Conservation (phyloP, 2,113 vertebrate species). For the Psittacula cyanocephala region DNA sequence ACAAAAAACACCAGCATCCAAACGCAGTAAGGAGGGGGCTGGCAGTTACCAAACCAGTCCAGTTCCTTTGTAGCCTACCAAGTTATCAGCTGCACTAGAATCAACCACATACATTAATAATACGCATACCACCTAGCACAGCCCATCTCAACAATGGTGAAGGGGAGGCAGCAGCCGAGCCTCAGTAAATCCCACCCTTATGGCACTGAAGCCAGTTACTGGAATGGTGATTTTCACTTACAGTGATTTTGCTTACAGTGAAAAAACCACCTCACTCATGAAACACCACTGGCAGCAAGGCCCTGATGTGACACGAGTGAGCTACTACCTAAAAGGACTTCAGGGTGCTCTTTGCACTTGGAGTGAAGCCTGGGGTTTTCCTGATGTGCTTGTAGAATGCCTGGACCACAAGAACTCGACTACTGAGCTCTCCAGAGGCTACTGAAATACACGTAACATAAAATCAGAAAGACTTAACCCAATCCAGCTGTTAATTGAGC, state of each 20-base stretch:
- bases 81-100: neutral
- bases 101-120: neutral
- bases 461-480: neutral
- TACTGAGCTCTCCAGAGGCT: neutral
- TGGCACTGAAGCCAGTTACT: neutral
- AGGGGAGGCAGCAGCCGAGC: neutral
- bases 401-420: neutral
- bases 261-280: neutral
- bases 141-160: neutral
- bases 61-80: neutral
- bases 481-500: constrained; percentile 1
- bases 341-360: neutral
- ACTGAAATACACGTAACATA: neutral
- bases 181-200: neutral
- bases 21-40: neutral
- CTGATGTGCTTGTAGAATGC: neutral
- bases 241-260: neutral
- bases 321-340: neutral
- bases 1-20: neutral
- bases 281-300: neutral
- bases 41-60: neutral
- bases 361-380: neutral
- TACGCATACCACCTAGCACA: neutral
- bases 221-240: neutral
- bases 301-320: neutral